Evolutionary conservation across 2,797 vertebrate species (phyloP).

Genomic region (Dendrocincla tyrannina): DNA sequence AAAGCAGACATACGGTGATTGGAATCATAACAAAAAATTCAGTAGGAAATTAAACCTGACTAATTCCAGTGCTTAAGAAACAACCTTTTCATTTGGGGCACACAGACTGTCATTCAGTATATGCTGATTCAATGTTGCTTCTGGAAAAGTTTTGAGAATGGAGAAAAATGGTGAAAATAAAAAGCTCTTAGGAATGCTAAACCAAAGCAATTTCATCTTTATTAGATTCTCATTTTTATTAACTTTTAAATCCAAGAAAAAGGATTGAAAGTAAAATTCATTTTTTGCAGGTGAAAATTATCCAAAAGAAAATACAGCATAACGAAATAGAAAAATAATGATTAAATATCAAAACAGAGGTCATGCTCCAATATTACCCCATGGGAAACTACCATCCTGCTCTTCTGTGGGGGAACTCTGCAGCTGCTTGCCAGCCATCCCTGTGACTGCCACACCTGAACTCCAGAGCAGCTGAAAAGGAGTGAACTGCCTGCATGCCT

Average conservation of each 20-base stretch:
- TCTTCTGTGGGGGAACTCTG: background rate
- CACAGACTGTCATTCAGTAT: background rate
- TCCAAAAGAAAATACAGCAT: background rate
- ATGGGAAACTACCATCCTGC: background rate
- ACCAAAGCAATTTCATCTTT: background rate
- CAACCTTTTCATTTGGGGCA: background rate
- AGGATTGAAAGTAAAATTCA: background rate
- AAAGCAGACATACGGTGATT: background rate
- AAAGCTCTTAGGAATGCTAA: background rate
- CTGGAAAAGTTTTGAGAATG: background rate
- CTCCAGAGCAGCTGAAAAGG: fast-evolving
- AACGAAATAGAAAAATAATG: background rate
- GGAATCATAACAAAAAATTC: background rate
- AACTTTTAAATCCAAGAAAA: background rate
- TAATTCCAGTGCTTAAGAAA: background rate
- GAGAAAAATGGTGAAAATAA: background rate
- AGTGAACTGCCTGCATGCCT: background rate
- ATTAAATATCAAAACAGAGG: background rate
- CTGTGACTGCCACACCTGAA: background rate
- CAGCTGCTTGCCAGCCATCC: background rate
- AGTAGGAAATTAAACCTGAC: background rate
- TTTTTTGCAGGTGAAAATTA: background rate
- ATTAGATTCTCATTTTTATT: background rate
- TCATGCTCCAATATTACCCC: background rate
- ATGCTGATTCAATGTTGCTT: background rate